Evolutionary conservation across 2,113 vertebrate genomes (phyloP), one percentile per base, ranked within the genome.

Genomic region (Vidua macroura): DNA sequence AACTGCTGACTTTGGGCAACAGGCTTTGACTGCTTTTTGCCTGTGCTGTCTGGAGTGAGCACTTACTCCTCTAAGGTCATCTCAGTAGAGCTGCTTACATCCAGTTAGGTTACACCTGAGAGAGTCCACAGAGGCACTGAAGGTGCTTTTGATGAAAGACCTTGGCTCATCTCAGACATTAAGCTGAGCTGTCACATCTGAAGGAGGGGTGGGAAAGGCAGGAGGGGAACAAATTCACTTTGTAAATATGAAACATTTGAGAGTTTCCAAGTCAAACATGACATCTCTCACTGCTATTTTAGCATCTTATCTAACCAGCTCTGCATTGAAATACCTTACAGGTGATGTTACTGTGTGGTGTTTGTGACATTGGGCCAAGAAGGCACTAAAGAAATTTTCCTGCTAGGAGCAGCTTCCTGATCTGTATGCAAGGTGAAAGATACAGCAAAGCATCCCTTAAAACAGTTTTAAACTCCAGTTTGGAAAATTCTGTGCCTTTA

Each of bases 1-100:
- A 85, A 35, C 23, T 91, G 94, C 91, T 95, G 84, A 91, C 79
- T 95, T 66, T 13, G 55, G 84, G 56, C 75, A 59, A 63, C 27
- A 23, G 79, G 51, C 67, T 80, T 62, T 52, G 62, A 31, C 23
- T 33, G 59, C 53, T 56, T 82, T 84, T 56, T 69, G 56, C 67
- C 82, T 44, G 2, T 10, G 46, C 35, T 85, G 31, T 39, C n/a
- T 80, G 27, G n/a, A 95, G 75, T 10, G 21, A 83, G 49, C 33
- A 4, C 35, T 74, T 69, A 24, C 0, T 67, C n/a, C 79, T 88
- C 35, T 55, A 6, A 51, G 72, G 55, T 37, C 60, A 31, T 68
- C 62, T 86, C 83, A 66, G 62, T 3, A 66, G 52, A 76, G 46
- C 62, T 82, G 6, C 74, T 73, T 43, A 1, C 6, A 27, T 15